A percentile compares a stretch with the other conserved stretches of the same genome.
Conservation (phyloP, 2,888 invertebrate genomes). For the Panzeria rudis region DNA sequence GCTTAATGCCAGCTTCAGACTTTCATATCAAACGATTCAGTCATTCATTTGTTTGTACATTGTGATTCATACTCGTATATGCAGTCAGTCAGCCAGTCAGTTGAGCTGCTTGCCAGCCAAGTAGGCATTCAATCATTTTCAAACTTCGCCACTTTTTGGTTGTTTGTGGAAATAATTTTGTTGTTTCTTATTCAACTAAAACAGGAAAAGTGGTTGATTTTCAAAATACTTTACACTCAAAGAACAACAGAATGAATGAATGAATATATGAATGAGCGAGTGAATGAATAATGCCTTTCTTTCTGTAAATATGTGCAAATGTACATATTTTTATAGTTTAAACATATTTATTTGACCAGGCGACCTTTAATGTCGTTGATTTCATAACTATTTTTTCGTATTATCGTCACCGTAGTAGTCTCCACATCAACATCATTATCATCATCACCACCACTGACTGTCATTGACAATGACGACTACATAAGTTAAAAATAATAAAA, state of each 20-base stretch:
- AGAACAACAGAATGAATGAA: slow-evolving; percentile 11
- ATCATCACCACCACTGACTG: background rate
- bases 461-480: slow-evolving; percentile 52
- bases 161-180: slow-evolving; percentile 35
- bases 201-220: slow-evolving; percentile 67
- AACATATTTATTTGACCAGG: slow-evolving; percentile 63
- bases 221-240: slow-evolving; percentile 52
- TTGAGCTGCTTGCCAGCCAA: slow-evolving; percentile 38
- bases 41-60: slow-evolving; percentile 11
- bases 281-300: background rate
- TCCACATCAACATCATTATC: slow-evolving; percentile 2
- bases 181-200: slow-evolving; percentile 28
- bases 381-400: slow-evolving; percentile 16
- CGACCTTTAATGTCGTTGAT: slow-evolving; percentile 62
- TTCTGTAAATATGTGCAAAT: slow-evolving; percentile 3
- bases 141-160: slow-evolving; percentile 15
- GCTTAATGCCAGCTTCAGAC: slow-evolving; percentile 49
- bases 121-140: slow-evolving; percentile 33
- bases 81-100: background rate
- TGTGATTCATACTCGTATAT: background rate
- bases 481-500: slow-evolving; percentile 47
- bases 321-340: slow-evolving; percentile 18
- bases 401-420: slow-evolving; percentile 16
- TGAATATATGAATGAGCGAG: slow-evolving; percentile 22
- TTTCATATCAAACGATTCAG: slow-evolving; percentile 12